These are phyloP conservation scores for Sinocyclocheilus anshuiensis DNA, from an alignment of 2,113 vertebrate genomes.

Conservation along the genomic window DNA sequence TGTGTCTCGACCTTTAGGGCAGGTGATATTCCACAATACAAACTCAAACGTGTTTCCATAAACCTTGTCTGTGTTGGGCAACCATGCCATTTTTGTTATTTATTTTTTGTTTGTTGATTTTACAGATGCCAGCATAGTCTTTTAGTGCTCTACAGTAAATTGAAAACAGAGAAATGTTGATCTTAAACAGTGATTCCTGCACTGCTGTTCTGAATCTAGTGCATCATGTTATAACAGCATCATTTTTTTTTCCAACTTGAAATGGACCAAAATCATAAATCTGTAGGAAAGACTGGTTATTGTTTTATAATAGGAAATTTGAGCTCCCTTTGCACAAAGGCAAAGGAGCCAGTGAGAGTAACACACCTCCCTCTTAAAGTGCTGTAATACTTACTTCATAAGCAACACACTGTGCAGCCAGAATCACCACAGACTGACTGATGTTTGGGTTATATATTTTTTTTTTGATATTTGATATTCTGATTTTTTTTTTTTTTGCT, in stretches of 20 bases:
- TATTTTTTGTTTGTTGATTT: too few species aligned
- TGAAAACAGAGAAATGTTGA: not conserved
- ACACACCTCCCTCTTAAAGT: not conserved
- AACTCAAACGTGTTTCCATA: not conserved
- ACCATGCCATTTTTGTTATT: not conserved
- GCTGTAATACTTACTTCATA: not conserved
- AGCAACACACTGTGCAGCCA: not conserved
- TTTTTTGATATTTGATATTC: too few species aligned
- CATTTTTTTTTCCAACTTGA: not conserved
- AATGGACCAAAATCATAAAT: not conserved
- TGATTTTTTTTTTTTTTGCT: slow-evolving; percentile 23
- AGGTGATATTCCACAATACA: not conserved
- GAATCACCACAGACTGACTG: not conserved
- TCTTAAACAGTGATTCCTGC: not conserved
- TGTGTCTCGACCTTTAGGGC: not conserved
- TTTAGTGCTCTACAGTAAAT: not conserved
- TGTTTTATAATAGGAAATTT: too few species aligned
- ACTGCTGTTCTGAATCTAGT: not conserved
- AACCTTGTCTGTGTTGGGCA: not conserved
- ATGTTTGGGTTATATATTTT: too few species aligned
- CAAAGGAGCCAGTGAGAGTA: too few species aligned
- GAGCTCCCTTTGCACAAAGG: too few species aligned
- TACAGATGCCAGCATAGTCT: not conserved
- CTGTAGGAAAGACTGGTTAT: too few species aligned
- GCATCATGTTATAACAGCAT: not conserved